Base-by-base conservation (phyloP, 1,140 invertebrate genomes). In the Saccostrea glomerata region DNA sequence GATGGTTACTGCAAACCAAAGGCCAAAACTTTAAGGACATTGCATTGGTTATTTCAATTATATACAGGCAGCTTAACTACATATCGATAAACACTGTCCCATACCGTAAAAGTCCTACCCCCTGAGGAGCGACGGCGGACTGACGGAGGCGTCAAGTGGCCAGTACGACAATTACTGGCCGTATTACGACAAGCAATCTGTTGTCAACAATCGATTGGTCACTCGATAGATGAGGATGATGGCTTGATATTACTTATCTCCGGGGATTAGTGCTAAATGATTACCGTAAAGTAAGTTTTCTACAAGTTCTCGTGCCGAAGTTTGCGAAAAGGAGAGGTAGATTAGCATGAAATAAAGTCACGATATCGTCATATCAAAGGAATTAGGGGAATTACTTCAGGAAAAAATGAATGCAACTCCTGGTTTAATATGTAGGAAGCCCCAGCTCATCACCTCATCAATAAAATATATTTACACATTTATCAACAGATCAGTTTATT, bases 141-240 rank as follows among this genome's bases (percentile, higher is more conserved):
- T 25, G 70, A 77, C 70, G 12, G 30, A 25, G 70, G 25, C 23
- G 70, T 77, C 70, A 36, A 77, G 70, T 77, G 70, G 70, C 25
- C 70, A 25, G 30, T 36, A 13, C 25, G 25, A 77, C 30, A 36
- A 77, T 77, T 66, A 66, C 20, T 66, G 60, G 17, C 23, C 60
- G 20, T n/a, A 66, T 66, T 77, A 25, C 70, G 13, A 30, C 30
- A 30, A 25, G 15, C 9, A 36, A 30, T 77, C 70, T 77, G 23
- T 77, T 77, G 70, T 77, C 30, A 36, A 15, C 30, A 77, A 77
- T 77, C 70, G 70, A 77, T 77, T 77, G 70, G 70, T 77, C 70
- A 77, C 11, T 30, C 70, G 70, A 77, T 25, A 77, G 70, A 36
- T 77, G 70, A 30, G 23, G 25, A 36, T 13, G 25, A 77, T 77